A percentile compares a stretch with the other conserved stretches of the same genome.
These are phyloP conservation scores for Taenioides sp. DNA, from an alignment of 2,797 vertebrate species.

Conservation along the genomic window DNA sequence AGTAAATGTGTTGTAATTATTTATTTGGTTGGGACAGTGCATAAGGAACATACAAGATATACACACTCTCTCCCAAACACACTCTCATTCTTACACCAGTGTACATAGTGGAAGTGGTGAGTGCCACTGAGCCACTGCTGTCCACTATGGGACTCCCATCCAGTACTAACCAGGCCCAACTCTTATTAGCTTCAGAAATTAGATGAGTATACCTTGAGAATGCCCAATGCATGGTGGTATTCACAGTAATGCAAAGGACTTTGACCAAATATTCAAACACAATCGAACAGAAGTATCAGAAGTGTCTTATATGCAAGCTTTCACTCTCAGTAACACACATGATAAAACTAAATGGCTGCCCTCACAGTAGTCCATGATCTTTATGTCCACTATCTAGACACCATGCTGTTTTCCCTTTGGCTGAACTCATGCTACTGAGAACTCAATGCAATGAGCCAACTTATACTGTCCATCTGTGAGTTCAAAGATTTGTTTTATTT, in stretches of 20 bases:
- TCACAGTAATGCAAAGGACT: not conserved
- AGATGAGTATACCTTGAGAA: not conserved
- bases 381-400: slow-evolving; percentile 53
- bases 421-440: slow-evolving; percentile 68
- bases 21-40: not conserved
- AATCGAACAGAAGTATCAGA: not conserved
- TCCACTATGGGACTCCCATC: too few species aligned
- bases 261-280: not conserved
- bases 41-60: not conserved
- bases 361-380: slow-evolving; percentile 33
- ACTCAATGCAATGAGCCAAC: slow-evolving; percentile 62
- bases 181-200: not conserved
- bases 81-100: too few species aligned
- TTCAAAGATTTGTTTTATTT: not conserved
- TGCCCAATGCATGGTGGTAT: not conserved
- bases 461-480: slow-evolving; percentile 50
- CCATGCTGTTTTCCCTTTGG: slow-evolving; percentile 69
- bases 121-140: too few species aligned
- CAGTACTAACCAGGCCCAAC: not conserved
- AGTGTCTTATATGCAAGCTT: not conserved
- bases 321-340: slow-evolving; percentile 1
- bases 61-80: too few species aligned
- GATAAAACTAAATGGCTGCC: slow-evolving; percentile 17
- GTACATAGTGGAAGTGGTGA: not conserved
- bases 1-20: not conserved